phyloP scores from a whole-genome alignment of 2,797 vertebrate species.

The Brachyalestes nurse region DNA sequence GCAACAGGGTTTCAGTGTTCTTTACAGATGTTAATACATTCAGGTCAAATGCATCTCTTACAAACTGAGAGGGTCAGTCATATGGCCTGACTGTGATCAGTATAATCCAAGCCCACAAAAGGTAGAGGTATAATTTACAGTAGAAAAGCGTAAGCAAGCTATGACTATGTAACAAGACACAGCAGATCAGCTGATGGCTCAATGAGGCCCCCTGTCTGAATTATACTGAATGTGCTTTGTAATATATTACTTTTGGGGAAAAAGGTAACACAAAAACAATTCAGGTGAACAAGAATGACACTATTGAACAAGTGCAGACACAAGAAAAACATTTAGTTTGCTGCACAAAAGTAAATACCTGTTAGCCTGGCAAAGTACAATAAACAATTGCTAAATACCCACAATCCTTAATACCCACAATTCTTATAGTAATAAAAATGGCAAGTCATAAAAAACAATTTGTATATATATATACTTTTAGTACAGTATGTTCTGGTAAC shows the following conservation, averaged over 20 bases:
- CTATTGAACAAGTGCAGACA: background rate
- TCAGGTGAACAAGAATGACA: background rate
- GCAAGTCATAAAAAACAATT: background rate
- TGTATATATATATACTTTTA: background rate
- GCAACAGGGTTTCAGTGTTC: too few relatives aligned
- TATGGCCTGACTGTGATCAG: background rate
- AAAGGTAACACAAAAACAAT: background rate
- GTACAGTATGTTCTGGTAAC: slow-evolving; percentile 37
- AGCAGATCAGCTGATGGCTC: background rate
- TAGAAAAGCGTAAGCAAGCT: background rate
- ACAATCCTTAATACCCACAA: background rate
- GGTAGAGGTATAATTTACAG: background rate
- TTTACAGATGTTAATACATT: too few relatives aligned
- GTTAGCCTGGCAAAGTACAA: background rate
- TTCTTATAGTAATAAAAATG: background rate
- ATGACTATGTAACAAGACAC: background rate
- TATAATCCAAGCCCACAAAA: too few relatives aligned
- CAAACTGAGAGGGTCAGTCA: too few relatives aligned
- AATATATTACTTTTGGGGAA: background rate
- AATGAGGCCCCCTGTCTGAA: background rate
- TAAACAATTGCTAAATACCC: background rate
- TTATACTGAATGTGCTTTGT: background rate
- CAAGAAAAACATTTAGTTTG: background rate
- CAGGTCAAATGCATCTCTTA: too few relatives aligned
- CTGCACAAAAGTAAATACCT: background rate